These are phyloP conservation scores for Hemichromis elongatus DNA, from an alignment of 2,113 vertebrate genomes.

Conservation along the genomic window DNA sequence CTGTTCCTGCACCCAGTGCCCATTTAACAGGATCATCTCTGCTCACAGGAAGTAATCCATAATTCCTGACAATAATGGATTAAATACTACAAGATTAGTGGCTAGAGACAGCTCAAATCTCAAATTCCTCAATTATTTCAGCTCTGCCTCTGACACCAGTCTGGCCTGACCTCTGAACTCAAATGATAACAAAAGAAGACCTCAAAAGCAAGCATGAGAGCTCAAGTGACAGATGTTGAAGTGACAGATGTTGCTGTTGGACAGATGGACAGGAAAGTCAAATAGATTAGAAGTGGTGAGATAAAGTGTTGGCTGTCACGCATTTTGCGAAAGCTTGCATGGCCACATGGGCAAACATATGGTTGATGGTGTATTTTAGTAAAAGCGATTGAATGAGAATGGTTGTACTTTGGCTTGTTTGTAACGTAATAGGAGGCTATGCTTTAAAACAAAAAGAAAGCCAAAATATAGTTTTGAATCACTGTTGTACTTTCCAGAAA, in stretches of 20 bases:
- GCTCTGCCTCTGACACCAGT: not conserved
- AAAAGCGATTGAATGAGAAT: not conserved
- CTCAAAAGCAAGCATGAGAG: not conserved
- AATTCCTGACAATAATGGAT: conserved; percentile 38
- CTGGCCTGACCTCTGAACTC: not conserved
- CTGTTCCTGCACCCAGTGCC: not conserved
- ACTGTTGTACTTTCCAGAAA: not conserved
- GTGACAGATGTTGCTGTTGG: conserved; percentile 33
- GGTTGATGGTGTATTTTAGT: conserved; percentile 3
- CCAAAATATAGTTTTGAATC: not conserved
- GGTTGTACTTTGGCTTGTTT: not conserved
- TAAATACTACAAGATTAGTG: conserved; percentile 34
- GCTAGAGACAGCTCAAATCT: conserved; percentile 29
- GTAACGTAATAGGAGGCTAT: not conserved
- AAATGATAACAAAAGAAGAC: conserved; percentile 12
- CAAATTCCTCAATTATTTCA: conserved; percentile 14
- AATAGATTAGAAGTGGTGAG: not conserved
- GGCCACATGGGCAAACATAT: conserved; percentile 4
- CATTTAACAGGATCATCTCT: conserved; percentile 58
- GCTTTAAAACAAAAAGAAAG: not conserved
- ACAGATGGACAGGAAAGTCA: conserved; percentile 4
- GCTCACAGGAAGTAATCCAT: conserved; percentile 43
- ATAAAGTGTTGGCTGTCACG: not conserved
- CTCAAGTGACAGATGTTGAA: conserved; percentile 25
- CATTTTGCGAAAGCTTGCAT: not conserved